Evolutionary conservation across 2,797 vertebrate species (phyloP), one percentile per base, ranked within the genome.

Genomic region (Sebastes nivosus): DNA sequence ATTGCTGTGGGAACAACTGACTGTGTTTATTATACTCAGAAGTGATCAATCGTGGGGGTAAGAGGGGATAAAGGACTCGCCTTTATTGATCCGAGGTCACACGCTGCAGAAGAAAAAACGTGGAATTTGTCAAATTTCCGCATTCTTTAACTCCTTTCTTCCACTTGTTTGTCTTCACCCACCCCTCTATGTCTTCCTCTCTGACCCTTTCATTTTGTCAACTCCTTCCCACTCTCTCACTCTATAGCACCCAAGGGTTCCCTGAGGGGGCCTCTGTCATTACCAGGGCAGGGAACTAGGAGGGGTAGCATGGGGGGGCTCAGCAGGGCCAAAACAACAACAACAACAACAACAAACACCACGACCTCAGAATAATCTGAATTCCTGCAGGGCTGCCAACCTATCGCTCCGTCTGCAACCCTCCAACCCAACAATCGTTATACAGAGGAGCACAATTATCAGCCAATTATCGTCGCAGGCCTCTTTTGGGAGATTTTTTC

Each of bases 261-360:
- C 81, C 74, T 30, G 16, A 77, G 71, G 30, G 24, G 81, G 89
- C 81, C 88, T 82, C 86, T 29, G 32, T 79, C 73, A 75, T 69
- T 81, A 79, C 54, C 70, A 79, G 64, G 67, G 29, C 72, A 84
- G 81, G 46, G 54, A 77, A 75, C 82, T 29, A 50, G 55, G 59
- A 42, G 16, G 61, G 67, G 61, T 54, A 29, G 14, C 2, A 3
- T 4, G 27, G 67, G 65, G 65, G 55, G 32, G 42, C 50, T 80
- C 65, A 61, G 72, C 72, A 55, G 25, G 78, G 59, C 83, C 85
- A 81, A 86, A 46, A 46, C 42, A 87, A 85, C 82, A 93, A 90
- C 88, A 93, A 89, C 87, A 85, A 85, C 69, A 77, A 88, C 83
- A 88, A 90, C 89, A 92, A 90, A 87, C 76, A 84, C 81, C 80